phyloP scores from a whole-genome alignment of 2,888 invertebrate species.

The Lithophane ornitopus region DNA sequence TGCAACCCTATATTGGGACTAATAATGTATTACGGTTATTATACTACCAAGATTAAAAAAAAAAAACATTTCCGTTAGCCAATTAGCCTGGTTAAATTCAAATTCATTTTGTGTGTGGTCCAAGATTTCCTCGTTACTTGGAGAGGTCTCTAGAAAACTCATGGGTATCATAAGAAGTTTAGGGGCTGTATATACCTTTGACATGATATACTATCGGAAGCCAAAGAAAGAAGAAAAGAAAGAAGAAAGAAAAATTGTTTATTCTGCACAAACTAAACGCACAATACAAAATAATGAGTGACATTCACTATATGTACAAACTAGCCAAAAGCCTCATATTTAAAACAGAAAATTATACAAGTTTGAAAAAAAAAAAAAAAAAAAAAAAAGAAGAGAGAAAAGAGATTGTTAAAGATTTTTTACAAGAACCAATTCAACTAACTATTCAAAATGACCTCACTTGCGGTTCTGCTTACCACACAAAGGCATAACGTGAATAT shows the following conservation, averaged over 20 bases:
- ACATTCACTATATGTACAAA: no score
- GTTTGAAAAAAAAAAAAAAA: no score
- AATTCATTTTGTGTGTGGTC: no score
- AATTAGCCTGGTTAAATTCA: no score
- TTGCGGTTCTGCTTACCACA: constrained; percentile 29
- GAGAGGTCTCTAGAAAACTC: neutral
- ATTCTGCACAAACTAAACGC: no score
- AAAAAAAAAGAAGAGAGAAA: no score
- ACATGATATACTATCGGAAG: neutral
- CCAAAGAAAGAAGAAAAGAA: no score
- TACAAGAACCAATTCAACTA: neutral
- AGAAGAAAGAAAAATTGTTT: no score
- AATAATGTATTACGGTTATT: neutral
- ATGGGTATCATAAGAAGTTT: neutral
- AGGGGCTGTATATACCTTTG: neutral
- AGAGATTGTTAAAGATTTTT: neutral
- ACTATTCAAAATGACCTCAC: constrained; percentile 8
- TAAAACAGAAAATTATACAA: no score
- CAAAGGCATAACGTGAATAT: constrained; percentile 15
- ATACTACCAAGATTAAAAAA: neutral
- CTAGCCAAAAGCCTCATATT: no score
- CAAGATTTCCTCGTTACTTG: neutral
- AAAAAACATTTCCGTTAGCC: neutral
- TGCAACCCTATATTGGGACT: neutral
- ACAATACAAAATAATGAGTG: no score